Percentiles rank a stretch among this genome's conserved stretches.
Evolutionary conservation across 1,140 invertebrate genomes (phyloP).

Genomic region (Ruditapes philippinarum): DNA sequence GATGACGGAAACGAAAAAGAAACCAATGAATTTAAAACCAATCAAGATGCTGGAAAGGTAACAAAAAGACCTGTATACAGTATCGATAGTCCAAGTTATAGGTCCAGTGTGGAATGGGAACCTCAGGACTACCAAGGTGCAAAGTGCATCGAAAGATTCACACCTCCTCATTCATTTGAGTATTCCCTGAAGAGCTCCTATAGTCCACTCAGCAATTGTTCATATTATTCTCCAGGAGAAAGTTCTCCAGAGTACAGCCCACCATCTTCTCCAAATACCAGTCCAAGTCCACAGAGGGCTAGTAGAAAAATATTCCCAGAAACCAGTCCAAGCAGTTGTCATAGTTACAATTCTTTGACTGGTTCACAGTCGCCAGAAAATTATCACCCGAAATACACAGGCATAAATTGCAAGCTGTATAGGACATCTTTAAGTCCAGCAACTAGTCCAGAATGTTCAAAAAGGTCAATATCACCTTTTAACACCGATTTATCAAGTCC

Average conservation of each 20-base stretch:
- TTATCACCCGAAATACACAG: constrained; percentile 28
- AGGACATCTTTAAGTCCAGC: neutral
- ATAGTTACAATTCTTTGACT: constrained; percentile 1
- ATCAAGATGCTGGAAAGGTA: no score
- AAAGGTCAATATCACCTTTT: neutral
- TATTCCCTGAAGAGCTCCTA: neutral
- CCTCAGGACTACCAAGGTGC: constrained; percentile 44
- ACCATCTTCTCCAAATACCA: neutral
- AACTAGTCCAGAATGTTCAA: neutral
- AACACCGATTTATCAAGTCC: neutral
- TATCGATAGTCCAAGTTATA: constrained; percentile 78
- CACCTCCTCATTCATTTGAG: constrained; percentile 23
- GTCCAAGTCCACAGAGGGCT: neutral
- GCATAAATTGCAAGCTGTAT: constrained; percentile 29
- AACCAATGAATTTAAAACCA: neutral
- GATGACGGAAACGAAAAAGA: neutral
- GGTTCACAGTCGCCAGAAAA: constrained; percentile 4
- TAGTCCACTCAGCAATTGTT: constrained; percentile 70
- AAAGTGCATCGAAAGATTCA: constrained; percentile 52
- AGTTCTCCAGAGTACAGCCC: constrained; percentile 37
- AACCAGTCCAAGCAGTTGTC: neutral
- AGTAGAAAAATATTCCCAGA: neutral
- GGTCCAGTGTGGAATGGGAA: constrained; percentile 63
- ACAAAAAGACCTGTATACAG: constrained; percentile 61
- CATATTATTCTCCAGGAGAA: constrained; percentile 54